A percentile compares a stretch with the other conserved stretches of the same genome.
These are phyloP conservation scores for Solenopsis fugax DNA, from an alignment of 1,140 invertebrate genomes.

Conservation along the genomic window DNA sequence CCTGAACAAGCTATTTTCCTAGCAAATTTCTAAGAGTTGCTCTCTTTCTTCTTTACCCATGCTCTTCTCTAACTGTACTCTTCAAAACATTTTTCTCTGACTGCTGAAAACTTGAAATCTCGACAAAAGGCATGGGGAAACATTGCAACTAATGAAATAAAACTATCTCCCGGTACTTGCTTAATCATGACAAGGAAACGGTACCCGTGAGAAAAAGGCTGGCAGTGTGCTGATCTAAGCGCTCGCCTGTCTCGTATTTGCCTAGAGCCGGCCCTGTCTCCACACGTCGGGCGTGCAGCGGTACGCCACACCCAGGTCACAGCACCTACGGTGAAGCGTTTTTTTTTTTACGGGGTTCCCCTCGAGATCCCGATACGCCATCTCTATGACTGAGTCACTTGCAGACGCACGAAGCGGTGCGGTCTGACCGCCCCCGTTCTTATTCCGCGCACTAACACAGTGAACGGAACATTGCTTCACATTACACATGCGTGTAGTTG, in stretches of 20 bases:
- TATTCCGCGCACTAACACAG: not conserved
- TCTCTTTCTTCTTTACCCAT: not conserved
- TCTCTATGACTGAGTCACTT: conserved; percentile 53
- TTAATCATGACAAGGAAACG: conserved; percentile 62
- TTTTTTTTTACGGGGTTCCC: conserved; percentile 34
- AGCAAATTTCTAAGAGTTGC: not conserved
- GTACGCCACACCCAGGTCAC: conserved; percentile 65
- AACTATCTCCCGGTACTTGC: conserved; percentile 49
- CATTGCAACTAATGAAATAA: conserved; percentile 38
- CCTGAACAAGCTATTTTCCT: not conserved
- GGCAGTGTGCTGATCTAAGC: conserved; percentile 51
- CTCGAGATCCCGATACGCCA: conserved; percentile 55
- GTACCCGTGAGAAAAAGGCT: conserved; percentile 61
- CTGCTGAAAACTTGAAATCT: not conserved
- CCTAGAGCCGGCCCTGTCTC: conserved; percentile 58
- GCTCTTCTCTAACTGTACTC: not conserved
- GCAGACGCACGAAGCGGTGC: conserved; percentile 34
- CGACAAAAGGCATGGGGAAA: not conserved
- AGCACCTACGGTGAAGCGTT: conserved; percentile 52
- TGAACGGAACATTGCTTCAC: not conserved
- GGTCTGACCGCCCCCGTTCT: not conserved
- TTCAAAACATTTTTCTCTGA: not conserved
- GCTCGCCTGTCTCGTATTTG: conserved; percentile 45
- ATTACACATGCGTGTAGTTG: not conserved
- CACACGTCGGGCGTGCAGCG: conserved; percentile 56